These are phyloP conservation scores for Platalea minor DNA, from an alignment of 2,797 vertebrate genomes.

Conservation along the genomic window DNA sequence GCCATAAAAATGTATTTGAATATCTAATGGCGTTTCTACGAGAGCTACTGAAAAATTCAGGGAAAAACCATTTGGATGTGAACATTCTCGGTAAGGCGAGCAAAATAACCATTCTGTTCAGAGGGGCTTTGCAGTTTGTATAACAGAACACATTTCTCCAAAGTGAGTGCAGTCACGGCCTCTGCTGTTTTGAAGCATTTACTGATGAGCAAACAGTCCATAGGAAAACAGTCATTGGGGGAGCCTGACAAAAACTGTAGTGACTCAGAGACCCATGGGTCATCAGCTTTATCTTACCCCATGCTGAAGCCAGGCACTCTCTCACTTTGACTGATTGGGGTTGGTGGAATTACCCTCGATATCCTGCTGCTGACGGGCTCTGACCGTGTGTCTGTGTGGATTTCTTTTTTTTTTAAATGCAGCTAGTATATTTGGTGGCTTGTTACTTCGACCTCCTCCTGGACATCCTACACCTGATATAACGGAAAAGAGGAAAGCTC, in stretches of 20 bases:
- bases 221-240: neutral
- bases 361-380: neutral
- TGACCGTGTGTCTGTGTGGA: neutral
- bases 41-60: constrained; percentile 88
- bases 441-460: constrained; percentile 83
- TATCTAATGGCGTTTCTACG: constrained; percentile 92
- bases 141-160: neutral
- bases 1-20: constrained; percentile 92
- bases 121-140: too few relatives aligned
- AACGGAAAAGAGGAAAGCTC: constrained; percentile 86
- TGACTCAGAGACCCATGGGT: fast-evolving
- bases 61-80: constrained; percentile 87
- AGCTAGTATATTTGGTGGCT: constrained; percentile 89
- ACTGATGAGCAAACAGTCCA: fast-evolving
- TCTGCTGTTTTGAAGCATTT: neutral
- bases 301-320: fast-evolving
- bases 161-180: fast-evolving
- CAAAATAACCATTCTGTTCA: neutral
- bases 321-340: neutral
- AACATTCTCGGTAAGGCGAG: constrained; percentile 86
- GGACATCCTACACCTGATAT: constrained; percentile 74
- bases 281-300: neutral
- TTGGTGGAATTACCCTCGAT: neutral
- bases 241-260: too few relatives aligned
- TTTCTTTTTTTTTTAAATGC: neutral